A percentile compares a stretch with the other conserved stretches of the same genome.
These are phyloP conservation scores for Cephus runcator DNA, from an alignment of 2,888 invertebrate genomes.

Conservation along the genomic window DNA sequence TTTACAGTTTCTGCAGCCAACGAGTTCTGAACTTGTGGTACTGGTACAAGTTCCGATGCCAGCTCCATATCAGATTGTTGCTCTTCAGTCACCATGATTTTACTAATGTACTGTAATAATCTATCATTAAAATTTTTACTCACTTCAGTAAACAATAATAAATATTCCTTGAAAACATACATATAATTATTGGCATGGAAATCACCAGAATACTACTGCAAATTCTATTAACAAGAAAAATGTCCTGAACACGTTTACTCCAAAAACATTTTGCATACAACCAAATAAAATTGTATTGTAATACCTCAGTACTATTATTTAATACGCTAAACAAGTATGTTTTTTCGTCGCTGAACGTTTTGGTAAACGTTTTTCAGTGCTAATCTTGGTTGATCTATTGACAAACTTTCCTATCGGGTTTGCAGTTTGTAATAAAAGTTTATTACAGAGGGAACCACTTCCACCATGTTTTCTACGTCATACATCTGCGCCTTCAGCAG, in stretches of 20 bases:
- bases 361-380: not conserved
- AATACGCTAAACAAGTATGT: not conserved
- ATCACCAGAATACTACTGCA: not conserved
- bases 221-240: not conserved
- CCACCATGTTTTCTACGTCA: not conserved
- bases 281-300: not conserved
- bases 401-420: not conserved
- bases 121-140: not conserved
- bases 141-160: not conserved
- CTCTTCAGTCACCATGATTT: constrained; percentile 59
- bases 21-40: constrained; percentile 49
- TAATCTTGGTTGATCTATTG: not conserved
- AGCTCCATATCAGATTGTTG: constrained; percentile 54
- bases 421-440: not conserved
- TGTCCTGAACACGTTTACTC: not conserved
- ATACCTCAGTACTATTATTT: not conserved
- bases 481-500: not conserved
- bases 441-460: not conserved
- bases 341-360: not conserved
- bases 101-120: not conserved
- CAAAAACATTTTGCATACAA: not conserved
- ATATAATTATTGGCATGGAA: not conserved
- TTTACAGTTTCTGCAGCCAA: constrained; percentile 28
- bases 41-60: constrained; percentile 57
- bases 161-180: not conserved